Base-by-base conservation (phyloP, 2,888 invertebrate species). In the Cyclophora punctaria region DNA sequence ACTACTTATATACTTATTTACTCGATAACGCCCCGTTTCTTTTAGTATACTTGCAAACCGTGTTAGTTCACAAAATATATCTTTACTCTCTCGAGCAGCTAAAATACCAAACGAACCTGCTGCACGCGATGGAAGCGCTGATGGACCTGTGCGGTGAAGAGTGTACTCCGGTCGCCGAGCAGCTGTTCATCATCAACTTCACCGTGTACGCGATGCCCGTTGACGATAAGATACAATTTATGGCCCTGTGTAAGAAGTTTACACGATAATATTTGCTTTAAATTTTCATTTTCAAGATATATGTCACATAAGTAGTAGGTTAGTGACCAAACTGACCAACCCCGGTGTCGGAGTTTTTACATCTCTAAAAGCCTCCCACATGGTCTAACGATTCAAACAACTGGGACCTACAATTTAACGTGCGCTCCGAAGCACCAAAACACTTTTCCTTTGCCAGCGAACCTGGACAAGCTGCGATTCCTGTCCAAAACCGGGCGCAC, bases 61-160 rank as follows among this genome's bases (percentile, higher is more conserved):
- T 20, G 20, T 20, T 1, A 20, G 20, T 20, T 20, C 2, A 20
- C 1, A 20, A 20, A 20, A 2, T 20, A 20, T 20, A 20, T 20
- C 20, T 20, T 20, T n/a, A n/a, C n/a, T n/a, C n/a, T 20, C 20
- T 37, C 37, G 4, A 37, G 2, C 71, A 91, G 91, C 78, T 73
- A 5, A 86, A 86, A 55, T 92, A 91, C 66, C 93, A 93, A 71
- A 71, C 71, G 4, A 89, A 91, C 62, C 66, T 93, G 49, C 69
- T 93, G 3, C 79, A 80, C 43, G 91, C 91, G 52, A 84, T 90
- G 34, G 82, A 89, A 52, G 83, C 90, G 0, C 68, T 92, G 6
- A 73, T 92, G 63, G 64, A 75, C 6, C 77, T 92, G 42, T 90
- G 90, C 63, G 75, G 73, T 0, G 81, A 87, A 51, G 85, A 78